Percentiles rank a stretch among this genome's conserved stretches.
phyloP scores from a whole-genome alignment of 2,797 vertebrate genomes.

The Amblyraja radiata region DNA sequence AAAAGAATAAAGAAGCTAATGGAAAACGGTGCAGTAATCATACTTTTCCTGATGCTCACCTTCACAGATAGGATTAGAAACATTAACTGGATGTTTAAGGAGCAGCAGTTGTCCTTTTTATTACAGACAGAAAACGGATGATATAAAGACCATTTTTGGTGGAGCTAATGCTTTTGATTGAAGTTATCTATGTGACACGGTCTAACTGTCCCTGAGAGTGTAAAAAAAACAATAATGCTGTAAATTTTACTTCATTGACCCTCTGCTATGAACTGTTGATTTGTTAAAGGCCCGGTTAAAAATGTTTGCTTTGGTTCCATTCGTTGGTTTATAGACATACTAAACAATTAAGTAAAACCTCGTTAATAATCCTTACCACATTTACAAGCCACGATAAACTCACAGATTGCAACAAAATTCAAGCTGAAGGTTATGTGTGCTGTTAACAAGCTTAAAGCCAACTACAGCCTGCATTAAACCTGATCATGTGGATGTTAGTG shows the following conservation, averaged over 20 bases:
- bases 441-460: background rate
- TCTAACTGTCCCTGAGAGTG: slow-evolving; percentile 1
- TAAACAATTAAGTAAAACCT: background rate
- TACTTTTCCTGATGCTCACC: background rate
- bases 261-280: background rate
- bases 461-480: background rate
- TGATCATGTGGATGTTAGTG: background rate
- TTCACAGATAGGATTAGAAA: slow-evolving; percentile 26
- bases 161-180: slow-evolving; percentile 19
- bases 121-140: slow-evolving; percentile 10
- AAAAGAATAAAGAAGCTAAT: slow-evolving; percentile 27
- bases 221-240: background rate
- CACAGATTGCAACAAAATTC: background rate
- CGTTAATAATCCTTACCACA: background rate
- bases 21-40: slow-evolving; percentile 3
- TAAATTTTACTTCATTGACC: slow-evolving; percentile 8
- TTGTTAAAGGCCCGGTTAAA: background rate
- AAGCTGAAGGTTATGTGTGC: background rate
- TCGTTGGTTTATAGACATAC: background rate
- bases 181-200: slow-evolving; percentile 28
- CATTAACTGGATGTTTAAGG: slow-evolving; percentile 18
- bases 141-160: slow-evolving; percentile 18
- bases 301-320: background rate
- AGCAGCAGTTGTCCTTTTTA: background rate
- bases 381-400: background rate